Evolutionary conservation across 2,113 vertebrate species (phyloP), one percentile per base, ranked within the genome.

Genomic region (Empidonax traillii): DNA sequence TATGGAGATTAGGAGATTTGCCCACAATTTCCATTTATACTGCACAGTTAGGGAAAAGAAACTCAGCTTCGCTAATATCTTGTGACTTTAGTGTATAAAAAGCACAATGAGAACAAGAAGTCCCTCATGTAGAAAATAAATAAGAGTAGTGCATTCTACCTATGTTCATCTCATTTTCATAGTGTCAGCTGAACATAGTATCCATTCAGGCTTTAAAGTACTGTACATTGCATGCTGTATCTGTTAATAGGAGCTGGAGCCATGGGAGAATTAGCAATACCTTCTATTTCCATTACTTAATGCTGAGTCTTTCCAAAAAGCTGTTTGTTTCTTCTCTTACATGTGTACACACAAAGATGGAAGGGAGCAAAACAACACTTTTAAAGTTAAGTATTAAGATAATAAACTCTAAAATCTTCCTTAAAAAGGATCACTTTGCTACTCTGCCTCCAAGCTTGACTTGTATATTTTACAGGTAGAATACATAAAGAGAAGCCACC

Each of bases 1-100:
- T 94, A 95, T 86, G 93, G 94, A 91, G 97, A 95, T 68, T 51
- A 95, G 89, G 72, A 91, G 22, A 89, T 78, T 84, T 91, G 90
- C 75, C 94, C 68, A 81, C 68, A 66, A 66, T 78, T 91, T 94
- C 85, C 85, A 95, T 92, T 96, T 96, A 85, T 75, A 74, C 83
- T 76, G 61, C 75, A 84, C 66, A 94, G 90, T 91, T 87, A 90
- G 46, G 55, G 61, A 86, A 82, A 94, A 93, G 53, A 62, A 93
- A 80, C 65, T 44, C 53, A 41, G 49, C 73, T 92, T 93, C 76
- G 89, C 65, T 73, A 81, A 17, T 83, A 66, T 69, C 84, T 79
- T 78, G 59, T 66, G 85, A 90, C 83, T 94, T 84, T 11, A 73
- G 61, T 3, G 12, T 58, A 56, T 53, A 56, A 91, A 91, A 95